Base-by-base conservation (phyloP, 2,797 vertebrate genomes). In the Crenuchus spilurus region DNA sequence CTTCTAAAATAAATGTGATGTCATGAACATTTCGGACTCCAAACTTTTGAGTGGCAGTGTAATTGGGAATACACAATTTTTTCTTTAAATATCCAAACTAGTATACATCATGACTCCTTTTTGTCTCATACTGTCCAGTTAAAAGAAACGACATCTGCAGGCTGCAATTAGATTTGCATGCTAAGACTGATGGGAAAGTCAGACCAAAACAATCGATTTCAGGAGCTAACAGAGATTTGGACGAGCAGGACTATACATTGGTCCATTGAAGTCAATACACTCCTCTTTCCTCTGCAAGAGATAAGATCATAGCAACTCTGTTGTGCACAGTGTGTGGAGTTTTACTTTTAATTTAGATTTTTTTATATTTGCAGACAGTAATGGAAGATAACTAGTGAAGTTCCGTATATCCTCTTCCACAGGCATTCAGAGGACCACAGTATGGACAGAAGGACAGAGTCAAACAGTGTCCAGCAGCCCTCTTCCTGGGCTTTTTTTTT, bases 401-500 rank as follows among this genome's bases (percentile, higher is more conserved):
- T 24, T 46, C 9, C 35, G 20, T 35, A 65, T 52, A 26, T 31
- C 48, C 28, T 42, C 33, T 44, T 75, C 33, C 46, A 20, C 41
- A 16, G 24, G 42, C 72, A 28, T 68, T 74, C 54, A 54, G 14
- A 73, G 51, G 44, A 66, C 42, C 48, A 41, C 24, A 54, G 60
- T 8, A 72, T 4, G 39, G 70, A 41, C 46, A 39, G 28, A 42
- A n/a, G 22, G 7, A 44, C 48, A 10, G n/a, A 33, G 26, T 30
- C 24, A 64, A 16, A 18, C 39, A 64, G 16, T 18, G n/a, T 37
- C 22, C 60, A 44, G 9, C 41, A 64, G 9, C 41, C 61, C 5
- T 39, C 18, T 62, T 64, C 20, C 20, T 39, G 18, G 31, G 13
- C 11, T 58, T 22, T 18, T 22, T 18, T 11, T 20, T 18, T 13